Percentiles rank a stretch among this genome's conserved stretches.
These are phyloP conservation scores for Octopus sinensis DNA, from an alignment of 1,140 invertebrate species.

Conservation along the genomic window DNA sequence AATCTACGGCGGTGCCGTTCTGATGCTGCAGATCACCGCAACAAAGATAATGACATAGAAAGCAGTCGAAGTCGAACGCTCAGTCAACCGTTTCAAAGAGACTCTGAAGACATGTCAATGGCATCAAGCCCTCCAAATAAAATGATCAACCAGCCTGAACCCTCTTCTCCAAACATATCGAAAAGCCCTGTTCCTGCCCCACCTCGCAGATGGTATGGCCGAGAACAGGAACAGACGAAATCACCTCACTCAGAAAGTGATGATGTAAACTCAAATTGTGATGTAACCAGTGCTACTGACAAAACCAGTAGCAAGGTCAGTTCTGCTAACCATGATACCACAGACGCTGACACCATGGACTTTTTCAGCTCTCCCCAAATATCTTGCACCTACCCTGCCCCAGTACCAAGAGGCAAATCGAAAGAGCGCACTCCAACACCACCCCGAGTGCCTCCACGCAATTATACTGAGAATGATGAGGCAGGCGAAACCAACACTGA, in stretches of 20 bases:
- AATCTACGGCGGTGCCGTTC: constrained; percentile 29
- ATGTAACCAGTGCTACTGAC: too few relatives aligned
- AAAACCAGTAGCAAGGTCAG: not conserved
- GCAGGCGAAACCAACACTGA: not conserved
- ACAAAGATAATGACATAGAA: not conserved
- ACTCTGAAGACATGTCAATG: constrained; percentile 21
- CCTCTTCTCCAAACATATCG: not conserved
- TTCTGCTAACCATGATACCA: constrained; percentile 11
- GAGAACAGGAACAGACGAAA: constrained; percentile 10
- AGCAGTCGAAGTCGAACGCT: constrained; percentile 11
- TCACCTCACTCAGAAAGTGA: not conserved
- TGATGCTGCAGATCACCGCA: constrained; percentile 26
- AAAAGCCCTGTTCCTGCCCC: not conserved
- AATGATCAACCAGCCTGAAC: constrained; percentile 22
- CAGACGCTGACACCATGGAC: constrained; percentile 12
- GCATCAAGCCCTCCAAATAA: not conserved
- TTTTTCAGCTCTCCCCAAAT: not conserved
- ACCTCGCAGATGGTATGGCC: constrained; percentile 13
- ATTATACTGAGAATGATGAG: constrained; percentile 7
- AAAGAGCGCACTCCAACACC: constrained; percentile 23
- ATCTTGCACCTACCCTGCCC: not conserved
- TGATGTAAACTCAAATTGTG: not conserved
- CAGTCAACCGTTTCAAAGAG: constrained; percentile 21
- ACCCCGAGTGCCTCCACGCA: constrained; percentile 33
- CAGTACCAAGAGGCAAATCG: not conserved